Evolutionary conservation across 1,140 invertebrate genomes (phyloP), one percentile per base, ranked within the genome.

Genomic region (Aphelenchoides fujianensis): DNA sequence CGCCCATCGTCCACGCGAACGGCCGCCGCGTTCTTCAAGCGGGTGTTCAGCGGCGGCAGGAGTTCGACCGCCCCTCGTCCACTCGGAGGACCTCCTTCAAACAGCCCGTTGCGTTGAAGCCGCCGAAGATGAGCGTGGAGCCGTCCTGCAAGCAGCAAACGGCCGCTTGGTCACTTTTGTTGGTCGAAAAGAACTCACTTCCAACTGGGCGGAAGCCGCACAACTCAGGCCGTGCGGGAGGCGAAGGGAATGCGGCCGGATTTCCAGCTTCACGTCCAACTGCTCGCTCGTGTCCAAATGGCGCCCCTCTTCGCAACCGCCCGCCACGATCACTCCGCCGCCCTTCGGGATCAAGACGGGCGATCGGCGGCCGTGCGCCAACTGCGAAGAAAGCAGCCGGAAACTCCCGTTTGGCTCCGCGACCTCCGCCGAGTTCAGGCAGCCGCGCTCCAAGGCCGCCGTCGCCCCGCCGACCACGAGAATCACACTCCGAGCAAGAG

Each of bases 11-110:
- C 30, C 12, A 28, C 69, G 19, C n/a, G 1, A 30, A 74, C 12
- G 16, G 71, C 71, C 9, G 71, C 52, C 9, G 71, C 30, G 37
- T 73, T 73, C 54, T 73, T 73, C n/a, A 73, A 48, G 12, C 30
- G 67, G 66, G 48, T 72, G 32, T 37, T 28, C 23, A 73, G 68
- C 5, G 41, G 35, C 5, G 27, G 12, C 2, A 28, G 31, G 2
- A 16, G 2, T 9, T 31, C 27, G 1, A 52, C 12, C n/a, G 23
- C 9, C 2, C 30, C 9, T 28, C 16, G 5, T 28, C 53, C 3
- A 72, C 27, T 27, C 31, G 12, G 3, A 19, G 34, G n/a, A 48
- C 68, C 19, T 27, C 31, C 37, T 61, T 62, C 5, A 71, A 53
- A 31, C 68, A 73, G 30, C 66, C 71, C 7, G 19, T n/a, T 32